Evolutionary conservation across 2,797 vertebrate genomes (phyloP), one percentile per base, ranked within the genome.

Genomic region (Chloroceryle inda): DNA sequence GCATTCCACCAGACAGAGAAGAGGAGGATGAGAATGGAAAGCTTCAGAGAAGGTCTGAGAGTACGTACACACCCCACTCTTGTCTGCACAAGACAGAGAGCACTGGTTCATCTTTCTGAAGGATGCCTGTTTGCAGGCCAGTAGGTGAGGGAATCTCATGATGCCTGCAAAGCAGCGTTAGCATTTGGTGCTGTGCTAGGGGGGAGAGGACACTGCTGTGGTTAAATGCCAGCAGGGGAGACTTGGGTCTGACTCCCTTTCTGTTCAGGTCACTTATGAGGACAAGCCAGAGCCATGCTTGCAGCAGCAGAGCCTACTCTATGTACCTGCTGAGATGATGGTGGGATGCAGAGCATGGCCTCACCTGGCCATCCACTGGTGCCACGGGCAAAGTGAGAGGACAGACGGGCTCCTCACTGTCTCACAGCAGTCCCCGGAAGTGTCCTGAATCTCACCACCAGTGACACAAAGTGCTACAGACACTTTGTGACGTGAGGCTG

Each of bases 401-500:
- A 53, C 55, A 45, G 18, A 42, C 11, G 33, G 73, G 50, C 8
- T 37, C 27, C 73, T 47, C 13, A 29, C 40, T 55, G 10, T 22
- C 49, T 64, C 33, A 21, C 3, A 2, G 37, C 27, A 52, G 44
- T 22, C 5, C 19, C 17, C 15, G 52, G 47, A 63, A 59, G 6
- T 35, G 52, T 55, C 20, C 49, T 3, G 1, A 42, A 29, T 37
- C 49, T 75, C 27, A 50, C 6, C 73, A 58, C 17, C 50, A 69
- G 33, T 53, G 62, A 24, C 31, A 37, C 37, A 10, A 74, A 33
- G 47, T 26, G 23, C 64, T 58, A 10, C 37, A 64, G 66, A 33
- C 1, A 2, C 12, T 26, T 49, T 22, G 38, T 12, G 9, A 29
- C 0, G 0, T 18, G 76, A 67, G 19, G 45, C 47, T 58, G 18